Evolutionary conservation across 2,797 vertebrate species (phyloP).

Genomic region (Microchirus variegatus): DNA sequence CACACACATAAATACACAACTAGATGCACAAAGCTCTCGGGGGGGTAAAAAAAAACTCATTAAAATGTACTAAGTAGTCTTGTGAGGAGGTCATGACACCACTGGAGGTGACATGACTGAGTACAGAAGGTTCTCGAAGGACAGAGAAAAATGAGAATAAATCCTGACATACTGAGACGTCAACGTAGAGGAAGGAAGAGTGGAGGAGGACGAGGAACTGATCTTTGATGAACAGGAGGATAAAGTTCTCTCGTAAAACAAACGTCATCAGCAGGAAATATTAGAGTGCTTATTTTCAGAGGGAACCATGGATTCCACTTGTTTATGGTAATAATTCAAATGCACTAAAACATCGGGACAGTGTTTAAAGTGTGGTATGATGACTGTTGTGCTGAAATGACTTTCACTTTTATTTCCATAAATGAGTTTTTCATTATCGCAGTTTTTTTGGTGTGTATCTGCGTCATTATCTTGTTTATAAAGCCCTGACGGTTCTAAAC

Average conservation of each 20-base stretch:
- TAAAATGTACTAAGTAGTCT: slow-evolving; percentile 30
- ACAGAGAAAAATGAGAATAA: not conserved
- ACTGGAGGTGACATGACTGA: not conserved
- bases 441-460: too few relatives aligned
- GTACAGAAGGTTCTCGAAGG: not conserved
- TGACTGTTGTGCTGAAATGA: too few relatives aligned
- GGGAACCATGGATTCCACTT: not conserved
- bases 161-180: not conserved
- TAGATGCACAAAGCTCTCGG: slow-evolving; percentile 1
- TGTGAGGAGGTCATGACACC: slow-evolving; percentile 6
- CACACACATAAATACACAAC: not conserved
- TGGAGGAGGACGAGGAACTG: slow-evolving; percentile 5
- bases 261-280: slow-evolving; percentile 32
- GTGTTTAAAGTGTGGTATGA: too few relatives aligned
- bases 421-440: too few relatives aligned
- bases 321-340: not conserved
- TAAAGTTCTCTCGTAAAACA: not conserved
- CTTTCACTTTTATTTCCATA: too few relatives aligned
- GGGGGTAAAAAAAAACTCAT: slow-evolving; percentile 22
- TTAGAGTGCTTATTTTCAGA: not conserved
- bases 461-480: too few relatives aligned
- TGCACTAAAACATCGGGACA: not conserved
- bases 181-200: not conserved
- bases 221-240: slow-evolving; percentile 3
- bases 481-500: too few relatives aligned